A percentile compares a stretch with the other conserved stretches of the same genome.
Conservation (phyloP, 2,797 vertebrate genomes). For the Aplochiton taeniatus region DNA sequence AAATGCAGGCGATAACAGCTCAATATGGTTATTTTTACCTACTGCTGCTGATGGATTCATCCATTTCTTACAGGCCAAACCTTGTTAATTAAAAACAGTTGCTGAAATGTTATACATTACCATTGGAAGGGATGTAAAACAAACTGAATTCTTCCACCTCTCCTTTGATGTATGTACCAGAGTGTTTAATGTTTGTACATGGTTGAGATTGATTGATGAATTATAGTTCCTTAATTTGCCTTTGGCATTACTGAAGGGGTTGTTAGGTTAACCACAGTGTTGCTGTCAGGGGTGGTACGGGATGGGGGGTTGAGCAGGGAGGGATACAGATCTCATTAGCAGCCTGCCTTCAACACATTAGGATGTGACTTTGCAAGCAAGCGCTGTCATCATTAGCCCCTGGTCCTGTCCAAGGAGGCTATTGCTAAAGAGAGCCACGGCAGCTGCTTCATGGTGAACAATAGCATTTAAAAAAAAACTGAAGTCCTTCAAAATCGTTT, state of each 20-base stretch:
- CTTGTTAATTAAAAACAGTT: too few relatives aligned
- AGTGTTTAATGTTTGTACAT: slow-evolving; percentile 21
- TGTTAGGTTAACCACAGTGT: slow-evolving; percentile 39
- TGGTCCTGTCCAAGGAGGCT: slow-evolving; percentile 21
- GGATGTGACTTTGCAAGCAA: slow-evolving; percentile 17
- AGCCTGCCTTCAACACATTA: slow-evolving; percentile 46
- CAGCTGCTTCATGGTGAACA: slow-evolving; percentile 21
- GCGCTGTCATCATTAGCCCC: slow-evolving; percentile 38
- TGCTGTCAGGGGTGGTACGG: background rate
- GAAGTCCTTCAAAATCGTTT: background rate
- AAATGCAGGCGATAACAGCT: background rate
- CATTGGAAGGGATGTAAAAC: too few relatives aligned
- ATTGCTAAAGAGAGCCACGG: slow-evolving; percentile 17
- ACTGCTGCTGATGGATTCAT: too few relatives aligned
- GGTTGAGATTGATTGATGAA: slow-evolving; percentile 15
- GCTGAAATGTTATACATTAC: too few relatives aligned
- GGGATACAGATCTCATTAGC: slow-evolving; percentile 41
- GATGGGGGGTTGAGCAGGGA: background rate
- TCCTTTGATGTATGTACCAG: slow-evolving; percentile 11
- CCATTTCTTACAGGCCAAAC: too few relatives aligned
- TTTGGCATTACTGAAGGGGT: slow-evolving; percentile 16
- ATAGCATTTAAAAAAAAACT: slow-evolving; percentile 1
- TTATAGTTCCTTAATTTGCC: slow-evolving; percentile 39
- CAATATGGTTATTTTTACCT: background rate
- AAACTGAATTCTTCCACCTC: background rate